Evolutionary conservation across 2,888 invertebrate species (phyloP).

Genomic region (Agriotes lineatus): DNA sequence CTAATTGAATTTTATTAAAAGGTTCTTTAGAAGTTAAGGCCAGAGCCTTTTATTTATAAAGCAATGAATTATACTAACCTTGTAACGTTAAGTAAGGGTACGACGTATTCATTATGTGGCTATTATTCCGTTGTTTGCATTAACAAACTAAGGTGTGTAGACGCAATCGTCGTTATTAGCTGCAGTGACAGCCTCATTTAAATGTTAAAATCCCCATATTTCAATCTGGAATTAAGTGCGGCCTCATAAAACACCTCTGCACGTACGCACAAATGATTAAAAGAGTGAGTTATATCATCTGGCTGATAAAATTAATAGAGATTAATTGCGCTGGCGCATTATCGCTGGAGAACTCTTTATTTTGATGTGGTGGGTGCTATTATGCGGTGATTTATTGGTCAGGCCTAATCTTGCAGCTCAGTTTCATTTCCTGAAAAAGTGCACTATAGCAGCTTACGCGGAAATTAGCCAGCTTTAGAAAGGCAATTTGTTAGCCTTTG

Average conservation of each 20-base stretch:
- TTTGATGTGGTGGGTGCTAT: background rate
- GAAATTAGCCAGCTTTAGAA: background rate
- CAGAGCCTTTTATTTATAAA: too few species aligned
- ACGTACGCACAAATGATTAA: background rate
- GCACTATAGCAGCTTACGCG: background rate
- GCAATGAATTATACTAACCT: too few species aligned
- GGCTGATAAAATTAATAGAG: background rate
- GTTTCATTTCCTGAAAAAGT: too few species aligned
- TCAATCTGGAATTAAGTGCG: slow-evolving; percentile 9
- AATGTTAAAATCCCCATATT: slow-evolving; percentile 23
- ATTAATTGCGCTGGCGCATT: background rate
- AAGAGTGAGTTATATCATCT: background rate
- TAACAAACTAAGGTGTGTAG: slow-evolving; percentile 13
- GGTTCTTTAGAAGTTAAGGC: too few species aligned
- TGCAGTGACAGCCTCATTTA: slow-evolving; percentile 23
- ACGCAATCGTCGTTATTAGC: slow-evolving; percentile 3
- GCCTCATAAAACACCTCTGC: slow-evolving; percentile 11
- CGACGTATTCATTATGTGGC: background rate
- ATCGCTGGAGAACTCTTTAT: background rate
- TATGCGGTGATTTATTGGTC: too few species aligned
- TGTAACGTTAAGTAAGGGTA: slow-evolving; percentile 7
- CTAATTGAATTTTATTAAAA: too few species aligned
- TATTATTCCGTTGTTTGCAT: slow-evolving; percentile 7
- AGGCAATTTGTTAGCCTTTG: slow-evolving; percentile 5
- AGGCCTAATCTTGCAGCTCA: too few species aligned